Evolutionary conservation across 1,140 invertebrate species (phyloP), one percentile per base, ranked within the genome.

Genomic region (Camponotus floridanus): DNA sequence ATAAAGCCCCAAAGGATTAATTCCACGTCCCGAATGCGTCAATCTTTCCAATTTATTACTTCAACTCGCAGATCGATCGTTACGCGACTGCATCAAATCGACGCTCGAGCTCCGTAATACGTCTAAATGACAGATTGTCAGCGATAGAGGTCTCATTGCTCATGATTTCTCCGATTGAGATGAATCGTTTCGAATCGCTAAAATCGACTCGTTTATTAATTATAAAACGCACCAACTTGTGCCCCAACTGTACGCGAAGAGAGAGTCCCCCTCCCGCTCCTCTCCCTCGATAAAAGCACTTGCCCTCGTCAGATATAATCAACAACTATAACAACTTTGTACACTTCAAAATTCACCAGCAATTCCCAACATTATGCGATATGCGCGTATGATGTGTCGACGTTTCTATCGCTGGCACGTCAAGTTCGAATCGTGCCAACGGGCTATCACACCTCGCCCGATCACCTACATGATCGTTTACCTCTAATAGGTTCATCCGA

Each of bases 1-100:
- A 83, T 74, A 83, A 83, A 61, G 39, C 21, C 65, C 79, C 68
- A 74, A 74, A 61, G 79, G 68, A 83, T 83, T 74, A 83, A 83
- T 83, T 18, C 26, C 55, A n/a, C 39, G 36, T 73, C 26, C 68
- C 68, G 21, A 73, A 61, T 73, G 39, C 31, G 26, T 36, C 55
- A 59, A 70, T 83, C 79, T 74, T 74, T 36, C 39, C 67, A 61
- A 68, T 73, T 73, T 61, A 36, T 59, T 45, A 15, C 55, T 61
- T 73, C 26, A 21, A 13, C 39, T 61, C 79, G 1, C 67, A 51
- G 51, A 81, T 73, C 67, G 26, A 81, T 45, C 36, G 33, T 62
- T 74, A 13, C 57, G 76, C 76, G 26, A 26, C 33, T 31, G n/a
- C 33, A 45, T 11, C 13, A 31, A 79, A 18, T 59, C 36, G 45